Evolutionary conservation across 2,113 vertebrate genomes (phyloP).

Genomic region (Oreotrochilus melanogaster): DNA sequence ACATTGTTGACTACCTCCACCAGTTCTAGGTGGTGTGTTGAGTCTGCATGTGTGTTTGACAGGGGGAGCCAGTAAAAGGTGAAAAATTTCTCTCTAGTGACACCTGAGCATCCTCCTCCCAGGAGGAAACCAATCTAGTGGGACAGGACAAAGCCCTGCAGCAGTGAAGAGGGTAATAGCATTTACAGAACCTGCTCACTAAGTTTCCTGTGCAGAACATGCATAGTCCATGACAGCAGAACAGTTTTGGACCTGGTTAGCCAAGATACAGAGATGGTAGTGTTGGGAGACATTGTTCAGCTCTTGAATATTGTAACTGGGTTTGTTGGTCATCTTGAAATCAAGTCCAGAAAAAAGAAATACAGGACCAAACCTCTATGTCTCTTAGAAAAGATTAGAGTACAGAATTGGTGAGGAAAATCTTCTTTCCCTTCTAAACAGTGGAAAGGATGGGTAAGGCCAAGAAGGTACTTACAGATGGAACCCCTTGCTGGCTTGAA

Average conservation of each 20-base stretch:
- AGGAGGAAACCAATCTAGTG: not conserved
- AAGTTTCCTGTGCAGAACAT: not conserved
- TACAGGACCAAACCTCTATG: not conserved
- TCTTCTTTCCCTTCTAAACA: not conserved
- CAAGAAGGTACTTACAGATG: not conserved
- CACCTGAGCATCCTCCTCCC: not conserved
- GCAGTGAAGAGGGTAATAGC: not conserved
- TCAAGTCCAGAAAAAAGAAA: not conserved
- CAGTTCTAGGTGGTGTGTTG: not conserved
- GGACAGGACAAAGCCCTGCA: not conserved
- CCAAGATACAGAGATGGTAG: not conserved
- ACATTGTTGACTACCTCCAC: rapidly evolving
- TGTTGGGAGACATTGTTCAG: not conserved
- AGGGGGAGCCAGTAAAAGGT: not conserved
- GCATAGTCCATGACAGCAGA: not conserved
- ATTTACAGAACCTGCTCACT: not conserved
- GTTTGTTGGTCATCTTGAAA: not conserved
- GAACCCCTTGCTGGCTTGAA: not conserved
- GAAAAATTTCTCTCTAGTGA: not conserved
- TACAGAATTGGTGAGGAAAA: not conserved
- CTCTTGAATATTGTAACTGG: not conserved
- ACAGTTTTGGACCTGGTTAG: not conserved
- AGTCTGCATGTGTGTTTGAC: not conserved
- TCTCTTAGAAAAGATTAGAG: not conserved
- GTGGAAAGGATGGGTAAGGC: not conserved